Conservation (phyloP, 2,113 vertebrate species). For the Nothocercus julius region DNA sequence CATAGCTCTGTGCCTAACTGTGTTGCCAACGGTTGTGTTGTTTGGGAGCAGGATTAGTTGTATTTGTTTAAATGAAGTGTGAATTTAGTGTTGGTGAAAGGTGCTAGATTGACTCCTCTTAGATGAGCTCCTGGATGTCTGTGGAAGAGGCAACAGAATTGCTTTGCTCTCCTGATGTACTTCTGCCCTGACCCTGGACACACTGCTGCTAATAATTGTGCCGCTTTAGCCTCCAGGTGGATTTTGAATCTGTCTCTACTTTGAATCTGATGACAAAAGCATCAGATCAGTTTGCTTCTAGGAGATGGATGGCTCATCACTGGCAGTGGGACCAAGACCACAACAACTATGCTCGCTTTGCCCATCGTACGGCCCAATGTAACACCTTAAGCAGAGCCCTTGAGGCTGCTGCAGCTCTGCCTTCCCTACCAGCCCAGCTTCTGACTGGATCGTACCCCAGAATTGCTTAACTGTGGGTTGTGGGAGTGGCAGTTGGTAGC, state of each 20-base stretch:
- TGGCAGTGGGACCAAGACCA: neutral
- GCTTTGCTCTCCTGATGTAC: neutral
- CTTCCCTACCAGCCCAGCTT: neutral
- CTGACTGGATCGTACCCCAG: neutral
- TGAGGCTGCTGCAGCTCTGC: neutral
- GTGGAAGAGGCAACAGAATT: neutral
- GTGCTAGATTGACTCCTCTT: neutral
- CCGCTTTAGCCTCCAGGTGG: neutral
- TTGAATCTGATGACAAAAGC: neutral
- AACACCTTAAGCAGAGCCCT: neutral
- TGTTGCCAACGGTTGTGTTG: neutral
- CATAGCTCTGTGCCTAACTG: neutral
- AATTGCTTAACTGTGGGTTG: neutral
- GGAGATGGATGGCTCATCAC: neutral
- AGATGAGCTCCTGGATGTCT: neutral
- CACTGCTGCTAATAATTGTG: neutral
- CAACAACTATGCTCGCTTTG: neutral
- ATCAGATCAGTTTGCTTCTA: neutral
- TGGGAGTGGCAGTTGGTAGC: accelerated
- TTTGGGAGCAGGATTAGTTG: neutral
- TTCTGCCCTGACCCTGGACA: neutral
- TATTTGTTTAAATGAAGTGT: slow-evolving; percentile 39
- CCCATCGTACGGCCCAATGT: neutral
- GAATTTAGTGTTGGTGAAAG: slow-evolving; percentile 22
- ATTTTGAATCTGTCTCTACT: neutral